Percentiles rank a stretch among this genome's conserved stretches.
These are phyloP conservation scores for Sebastes hubbsi DNA, from an alignment of 2,797 vertebrate genomes.

Conservation along the genomic window DNA sequence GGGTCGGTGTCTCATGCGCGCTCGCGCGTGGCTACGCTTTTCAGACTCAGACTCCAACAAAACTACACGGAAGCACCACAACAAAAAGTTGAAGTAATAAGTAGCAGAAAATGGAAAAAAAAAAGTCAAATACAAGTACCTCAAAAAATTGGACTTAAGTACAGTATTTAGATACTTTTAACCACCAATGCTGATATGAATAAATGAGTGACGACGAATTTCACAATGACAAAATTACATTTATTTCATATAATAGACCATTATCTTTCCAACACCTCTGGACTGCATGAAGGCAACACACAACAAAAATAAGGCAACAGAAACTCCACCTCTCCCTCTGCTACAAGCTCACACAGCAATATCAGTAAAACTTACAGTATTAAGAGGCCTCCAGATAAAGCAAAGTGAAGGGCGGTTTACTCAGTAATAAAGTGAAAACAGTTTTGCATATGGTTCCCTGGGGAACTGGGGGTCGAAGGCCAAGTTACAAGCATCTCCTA, in stretches of 20 bases:
- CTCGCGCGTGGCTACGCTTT: too few relatives aligned
- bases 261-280: constrained; percentile 81
- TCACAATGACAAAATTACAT: constrained; percentile 80
- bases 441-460: constrained; percentile 62
- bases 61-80: too few relatives aligned
- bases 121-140: too few relatives aligned
- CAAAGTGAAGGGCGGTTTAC: constrained; percentile 26
- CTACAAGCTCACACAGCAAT: constrained; percentile 56
- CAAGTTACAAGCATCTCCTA: constrained; percentile 40
- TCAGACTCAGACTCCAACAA: too few relatives aligned
- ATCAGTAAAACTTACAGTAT: constrained; percentile 42
- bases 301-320: constrained; percentile 57
- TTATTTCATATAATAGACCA: constrained; percentile 84
- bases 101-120: too few relatives aligned
- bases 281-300: constrained; percentile 71
- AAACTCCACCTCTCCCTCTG: constrained; percentile 41
- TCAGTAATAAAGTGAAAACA: constrained; percentile 48
- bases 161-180: not conserved
- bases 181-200: not conserved
- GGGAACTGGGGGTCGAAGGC: constrained; percentile 35
- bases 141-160: too few relatives aligned
- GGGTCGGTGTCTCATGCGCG: too few relatives aligned
- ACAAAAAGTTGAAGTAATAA: too few relatives aligned
- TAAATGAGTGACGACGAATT: not conserved
- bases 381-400: constrained; percentile 22